Evolutionary conservation across 2,888 invertebrate species (phyloP).

Genomic region (Theodoxus fluviatilis): DNA sequence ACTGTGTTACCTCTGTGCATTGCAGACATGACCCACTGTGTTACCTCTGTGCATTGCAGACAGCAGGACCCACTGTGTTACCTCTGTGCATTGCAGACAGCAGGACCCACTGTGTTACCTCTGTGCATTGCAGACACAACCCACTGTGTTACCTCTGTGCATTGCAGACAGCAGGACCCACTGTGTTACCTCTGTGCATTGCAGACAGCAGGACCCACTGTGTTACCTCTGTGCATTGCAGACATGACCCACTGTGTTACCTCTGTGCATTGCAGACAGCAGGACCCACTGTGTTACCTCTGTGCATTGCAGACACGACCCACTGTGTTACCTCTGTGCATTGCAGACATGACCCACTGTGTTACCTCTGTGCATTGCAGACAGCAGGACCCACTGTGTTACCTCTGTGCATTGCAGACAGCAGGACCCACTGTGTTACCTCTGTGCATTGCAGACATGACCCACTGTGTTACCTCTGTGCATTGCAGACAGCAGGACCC

Average conservation of each 20-base stretch:
- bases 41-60: constrained; percentile 37
- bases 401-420: constrained; percentile 56
- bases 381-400: constrained; percentile 72
- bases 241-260: constrained; percentile 58
- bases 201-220: constrained; percentile 72
- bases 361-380: constrained; percentile 38
- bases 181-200: constrained; percentile 13
- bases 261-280: constrained; percentile 62
- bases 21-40: constrained; percentile 62
- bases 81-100: constrained; percentile 56
- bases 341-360: constrained; percentile 62
- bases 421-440: constrained; percentile 71
- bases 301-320: constrained; percentile 61
- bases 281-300: constrained; percentile 70
- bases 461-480: background rate
- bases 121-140: constrained; percentile 60
- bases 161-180: constrained; percentile 73
- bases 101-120: constrained; percentile 71
- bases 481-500: constrained; percentile 73
- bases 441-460: constrained; percentile 59
- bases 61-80: constrained; percentile 72
- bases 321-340: background rate
- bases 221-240: constrained; percentile 32
- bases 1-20: background rate
- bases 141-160: background rate